Evolutionary conservation across 2,113 vertebrate genomes (phyloP), one percentile per base, ranked within the genome.

Genomic region (Apodemus sylvaticus): DNA sequence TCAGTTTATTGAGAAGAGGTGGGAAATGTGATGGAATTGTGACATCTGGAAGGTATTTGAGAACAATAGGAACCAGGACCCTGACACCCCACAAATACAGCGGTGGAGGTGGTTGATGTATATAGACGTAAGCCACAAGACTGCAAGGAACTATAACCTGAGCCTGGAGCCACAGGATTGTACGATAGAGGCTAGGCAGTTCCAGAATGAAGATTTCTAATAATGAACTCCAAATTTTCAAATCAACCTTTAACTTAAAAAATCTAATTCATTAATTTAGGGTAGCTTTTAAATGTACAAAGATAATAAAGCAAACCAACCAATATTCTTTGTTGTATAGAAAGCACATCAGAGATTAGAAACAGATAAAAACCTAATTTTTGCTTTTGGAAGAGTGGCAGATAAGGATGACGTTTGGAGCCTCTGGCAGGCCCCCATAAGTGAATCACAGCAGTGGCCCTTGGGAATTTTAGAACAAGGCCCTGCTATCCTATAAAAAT

Each of bases 241-340:
- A 92, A 53, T 92, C 26, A 36, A 86, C 36, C 82, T 86, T 77
- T 91, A 70, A 96, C 39, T 74, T 45, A 86, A 68, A 79, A 74
- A 48, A 87, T 83, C 51, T 60, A 83, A 20, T 39, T 22, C 8
- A 14, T 64, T 45, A 71, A 45, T 77, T 92, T 68, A 48, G 10
- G 64, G 16, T 60, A 6, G 20, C 60, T 64, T 36, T 94, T 42
- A 58, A 51, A 20, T 42, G 14, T 76, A 39, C 45, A 39, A 86
- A 77, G 34, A 36, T 73, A 90, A 13, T 55, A 66, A 85, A 45
- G 12, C 17, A 70, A 89, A 11, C 0, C 55, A 68, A 94, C 4
- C 26, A 10, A 62, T 48, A 70, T 34, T 85, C 39, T 91, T 86
- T 55, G 29, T 26, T 90, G 5, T 5, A 29, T 13, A 9, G 39